Conservation (phyloP, 1,140 invertebrate species). For the Atta texana region DNA sequence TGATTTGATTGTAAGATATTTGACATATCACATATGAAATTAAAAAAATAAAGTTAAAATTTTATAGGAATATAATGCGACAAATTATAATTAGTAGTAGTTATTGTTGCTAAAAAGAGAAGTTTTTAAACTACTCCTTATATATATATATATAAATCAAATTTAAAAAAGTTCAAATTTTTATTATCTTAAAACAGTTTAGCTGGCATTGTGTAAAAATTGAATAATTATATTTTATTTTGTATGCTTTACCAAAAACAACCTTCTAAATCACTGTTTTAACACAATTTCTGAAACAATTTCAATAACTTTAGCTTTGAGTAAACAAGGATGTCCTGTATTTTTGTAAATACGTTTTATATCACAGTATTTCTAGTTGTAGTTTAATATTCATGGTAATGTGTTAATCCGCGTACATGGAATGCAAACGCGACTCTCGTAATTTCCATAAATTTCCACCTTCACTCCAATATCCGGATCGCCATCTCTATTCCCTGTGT, state of each 20-base stretch:
- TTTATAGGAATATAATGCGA: too few species aligned
- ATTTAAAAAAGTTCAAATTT: too few species aligned
- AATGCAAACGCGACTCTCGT: constrained; percentile 74
- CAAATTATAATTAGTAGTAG: too few species aligned
- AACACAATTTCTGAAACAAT: not conserved
- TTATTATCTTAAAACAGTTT: too few species aligned
- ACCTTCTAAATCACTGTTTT: not conserved
- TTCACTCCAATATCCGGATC: constrained; percentile 75
- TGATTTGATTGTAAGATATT: constrained; percentile 8
- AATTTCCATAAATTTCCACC: constrained; percentile 81
- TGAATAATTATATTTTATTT: too few species aligned
- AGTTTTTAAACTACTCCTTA: too few species aligned
- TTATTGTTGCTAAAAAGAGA: too few species aligned
- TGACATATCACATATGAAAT: not conserved
- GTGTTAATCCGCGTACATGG: constrained; percentile 67
- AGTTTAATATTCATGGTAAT: constrained; percentile 35
- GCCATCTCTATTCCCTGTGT: constrained; percentile 77
- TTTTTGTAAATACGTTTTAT: not conserved
- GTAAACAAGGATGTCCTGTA: not conserved
- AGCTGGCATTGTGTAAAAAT: too few species aligned
- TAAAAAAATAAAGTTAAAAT: not conserved
- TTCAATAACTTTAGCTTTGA: not conserved
- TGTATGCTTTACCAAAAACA: not conserved
- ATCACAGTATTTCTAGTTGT: not conserved
- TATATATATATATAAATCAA: too few species aligned